Evolutionary conservation across 2,113 vertebrate species (phyloP).

Genomic region (Engraulis encrasicolus): DNA sequence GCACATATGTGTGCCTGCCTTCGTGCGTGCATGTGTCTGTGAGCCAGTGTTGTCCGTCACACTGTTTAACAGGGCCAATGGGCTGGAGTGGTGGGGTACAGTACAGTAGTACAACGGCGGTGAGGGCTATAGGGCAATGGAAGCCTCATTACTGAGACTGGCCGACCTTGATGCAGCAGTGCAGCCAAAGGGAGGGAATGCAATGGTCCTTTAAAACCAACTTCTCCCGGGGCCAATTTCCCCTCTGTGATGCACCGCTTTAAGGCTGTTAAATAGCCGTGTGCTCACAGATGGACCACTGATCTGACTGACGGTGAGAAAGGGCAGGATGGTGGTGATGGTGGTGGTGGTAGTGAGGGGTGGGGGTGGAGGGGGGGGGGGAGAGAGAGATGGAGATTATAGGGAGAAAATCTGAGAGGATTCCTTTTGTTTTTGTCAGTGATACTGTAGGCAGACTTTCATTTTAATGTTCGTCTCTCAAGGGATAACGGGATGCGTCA

Average conservation of each 20-base stretch:
- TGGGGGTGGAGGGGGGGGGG: too few species aligned
- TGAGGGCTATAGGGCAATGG: not conserved
- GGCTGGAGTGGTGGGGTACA: too few species aligned
- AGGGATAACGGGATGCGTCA: not conserved
- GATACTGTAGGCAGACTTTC: too few species aligned
- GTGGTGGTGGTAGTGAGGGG: too few species aligned
- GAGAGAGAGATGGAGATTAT: too few species aligned
- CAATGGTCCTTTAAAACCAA: not conserved
- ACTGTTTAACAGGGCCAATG: not conserved
- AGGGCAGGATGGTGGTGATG: too few species aligned
- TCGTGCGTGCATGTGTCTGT: too few species aligned
- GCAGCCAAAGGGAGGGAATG: not conserved
- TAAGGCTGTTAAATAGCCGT: not conserved
- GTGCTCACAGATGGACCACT: not conserved
- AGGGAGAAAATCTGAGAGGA: too few species aligned
- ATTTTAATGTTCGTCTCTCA: not conserved
- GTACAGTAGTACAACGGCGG: not conserved
- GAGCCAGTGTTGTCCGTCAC: not conserved
- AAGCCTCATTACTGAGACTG: not conserved
- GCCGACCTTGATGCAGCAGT: not conserved
- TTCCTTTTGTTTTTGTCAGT: too few species aligned
- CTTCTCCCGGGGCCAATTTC: not conserved
- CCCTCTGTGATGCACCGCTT: not conserved
- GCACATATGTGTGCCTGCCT: too few species aligned
- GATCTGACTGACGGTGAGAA: not conserved